phyloP scores from a whole-genome alignment of 2,888 invertebrate genomes.

The Trichacis sp. region DNA sequence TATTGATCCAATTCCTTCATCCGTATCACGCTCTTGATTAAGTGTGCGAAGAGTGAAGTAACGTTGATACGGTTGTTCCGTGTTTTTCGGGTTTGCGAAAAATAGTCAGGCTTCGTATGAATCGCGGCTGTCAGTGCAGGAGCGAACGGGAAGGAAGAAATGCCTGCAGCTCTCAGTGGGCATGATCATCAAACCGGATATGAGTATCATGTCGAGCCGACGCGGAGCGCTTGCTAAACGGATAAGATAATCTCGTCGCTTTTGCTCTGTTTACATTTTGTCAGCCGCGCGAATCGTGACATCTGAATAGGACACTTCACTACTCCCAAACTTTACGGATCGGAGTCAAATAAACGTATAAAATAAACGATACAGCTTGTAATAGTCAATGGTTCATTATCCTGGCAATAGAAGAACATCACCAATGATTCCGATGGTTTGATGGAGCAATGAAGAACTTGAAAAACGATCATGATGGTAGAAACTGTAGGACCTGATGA shows the following conservation, averaged over 20 bases:
- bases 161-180: no score
- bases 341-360: background rate
- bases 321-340: background rate
- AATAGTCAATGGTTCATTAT: no score
- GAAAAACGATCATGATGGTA: no score
- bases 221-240: background rate
- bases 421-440: no score
- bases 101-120: background rate
- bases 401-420: no score
- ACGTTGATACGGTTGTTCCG: background rate
- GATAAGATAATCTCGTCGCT: constrained; percentile 1
- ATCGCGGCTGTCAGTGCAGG: background rate
- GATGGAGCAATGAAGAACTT: no score
- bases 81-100: background rate
- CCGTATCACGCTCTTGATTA: background rate
- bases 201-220: background rate
- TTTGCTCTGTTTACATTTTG: background rate
- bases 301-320: background rate
- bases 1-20: no score
- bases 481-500: no score
- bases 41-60: background rate
- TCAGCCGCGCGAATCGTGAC: constrained; percentile 2
- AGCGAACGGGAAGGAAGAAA: no score
- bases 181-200: constrained; percentile 1
- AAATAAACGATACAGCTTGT: no score